Base-by-base conservation (phyloP, 1,140 invertebrate genomes). In the Cyrtorhinus lividipennis region DNA sequence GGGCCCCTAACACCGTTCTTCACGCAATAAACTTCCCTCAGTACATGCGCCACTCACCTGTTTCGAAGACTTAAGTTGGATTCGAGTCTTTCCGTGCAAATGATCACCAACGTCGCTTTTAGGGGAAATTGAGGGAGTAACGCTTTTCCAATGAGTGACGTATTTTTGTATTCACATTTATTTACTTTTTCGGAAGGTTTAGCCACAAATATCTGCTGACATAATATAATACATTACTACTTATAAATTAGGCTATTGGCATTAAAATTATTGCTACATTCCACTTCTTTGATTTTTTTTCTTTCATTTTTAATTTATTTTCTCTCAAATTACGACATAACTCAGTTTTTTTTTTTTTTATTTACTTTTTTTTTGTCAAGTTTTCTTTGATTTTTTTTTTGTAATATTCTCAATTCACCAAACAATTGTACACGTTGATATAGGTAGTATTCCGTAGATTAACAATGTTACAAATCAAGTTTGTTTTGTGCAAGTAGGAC, bases 141-240 rank as follows among this genome's bases (percentile, higher is more conserved):
- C 12, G 12, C 22, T 10, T 3, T 3, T 8, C 5, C 8, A 63
- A 63, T 63, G 58, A 63, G 56, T 63, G 53, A 63, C 58, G 44
- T 63, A 57, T 15, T 62, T n/a, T 62, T 63, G 23, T 64, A 64
- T 64, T 64, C 62, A 64, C 62, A 64, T 64, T 64, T 59, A 64
- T 64, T 59, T 64, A 64, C 62, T 64, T 27, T 59, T 59, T 59
- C 24, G 53, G 56, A 63, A 61, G 59, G 53, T 63, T 27, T 63
- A 63, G 62, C 62, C 62, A 63, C 62, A 63, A 63, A 53, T 63
- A 63, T 63, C 46, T 24, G 62, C 62, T 58, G 48, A 63, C 62
- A 63, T 62, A 63, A 58, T 63, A 63, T 63, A 63, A 63, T 63
- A 63, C 62, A 63, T 18, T 63, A 63, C 62, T 63, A 63, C 26